Evolutionary conservation across 2,113 vertebrate genomes (phyloP), one percentile per base, ranked within the genome.

Genomic region (Channa maculata): DNA sequence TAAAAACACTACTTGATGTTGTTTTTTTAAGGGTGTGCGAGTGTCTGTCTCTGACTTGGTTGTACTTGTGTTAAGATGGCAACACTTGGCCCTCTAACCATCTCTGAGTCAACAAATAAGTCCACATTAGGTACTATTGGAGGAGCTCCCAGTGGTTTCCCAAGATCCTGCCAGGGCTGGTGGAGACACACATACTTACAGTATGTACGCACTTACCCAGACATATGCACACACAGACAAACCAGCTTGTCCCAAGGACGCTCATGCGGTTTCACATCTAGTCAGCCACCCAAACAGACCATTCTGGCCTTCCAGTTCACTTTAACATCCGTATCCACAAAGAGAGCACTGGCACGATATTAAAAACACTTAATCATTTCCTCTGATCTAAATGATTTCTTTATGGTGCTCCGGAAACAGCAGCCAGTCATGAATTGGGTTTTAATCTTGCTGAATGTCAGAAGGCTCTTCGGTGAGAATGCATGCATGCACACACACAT

Each of bases 281-380:
- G 84, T 90, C 85, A 79, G 64, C 88, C 88, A 79, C 88, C 85
- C 77, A 85, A 90, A 89, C 77, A 85, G 74, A 68, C 66, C 80
- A 72, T 81, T 83, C 78, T 76, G 79, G 80, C 79, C 79, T 88
- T 85, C 61, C 78, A 87, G 66, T 84, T 82, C 79, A 63, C 78
- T 87, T 87, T 65, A 87, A 85, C 80, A 80, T 86, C 79, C 61
- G 69, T 44, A 86, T 77, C 65, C 86, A 82, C 83, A 83, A 59
- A 72, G 77, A 86, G 61, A 78, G 75, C 58, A 49, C 79, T 91
- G 90, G 89, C 84, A 83, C 77, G 77, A 77, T 82, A 77, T 80
- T 77, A 86, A 85, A 77, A 90, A 80, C 89, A 89, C 88, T 88
- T 89, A 86, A 89, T 92, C 61, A 89, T 83, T 89, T 89, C 86